phyloP scores from a whole-genome alignment of 2,888 invertebrate genomes.

The Lasioglossum villosulum region DNA sequence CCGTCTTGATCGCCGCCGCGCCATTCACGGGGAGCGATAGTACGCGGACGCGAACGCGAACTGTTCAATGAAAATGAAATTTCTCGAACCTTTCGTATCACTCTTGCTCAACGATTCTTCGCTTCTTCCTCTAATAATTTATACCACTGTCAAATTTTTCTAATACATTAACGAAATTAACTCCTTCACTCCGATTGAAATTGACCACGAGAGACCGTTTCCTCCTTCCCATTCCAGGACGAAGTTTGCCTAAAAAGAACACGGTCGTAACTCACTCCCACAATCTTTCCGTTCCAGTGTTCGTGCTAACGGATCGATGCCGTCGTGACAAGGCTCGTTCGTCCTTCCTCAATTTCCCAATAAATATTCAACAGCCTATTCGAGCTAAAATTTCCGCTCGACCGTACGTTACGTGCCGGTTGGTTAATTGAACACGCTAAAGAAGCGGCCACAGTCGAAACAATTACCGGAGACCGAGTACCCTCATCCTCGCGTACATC shows the following conservation, averaged over 20 bases:
- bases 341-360: slow-evolving; percentile 23
- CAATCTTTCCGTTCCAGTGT: not conserved
- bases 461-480: slow-evolving; percentile 47
- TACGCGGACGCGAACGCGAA: not conserved
- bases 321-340: not conserved
- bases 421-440: slow-evolving; percentile 42
- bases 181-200: not conserved
- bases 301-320: not conserved
- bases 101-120: no score
- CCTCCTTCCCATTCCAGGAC: not conserved
- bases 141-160: not conserved
- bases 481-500: slow-evolving; percentile 22
- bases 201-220: not conserved
- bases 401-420: slow-evolving; percentile 16
- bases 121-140: no score
- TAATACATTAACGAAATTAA: not conserved
- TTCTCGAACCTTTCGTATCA: not conserved
- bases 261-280: not conserved
- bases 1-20: not conserved
- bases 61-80: not conserved
- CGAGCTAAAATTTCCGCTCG: not conserved
- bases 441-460: slow-evolving; percentile 31
- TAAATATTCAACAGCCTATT: slow-evolving; percentile 43
- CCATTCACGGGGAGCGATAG: not conserved
- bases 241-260: not conserved